Evolutionary conservation across 2,113 vertebrate species (phyloP), one percentile per base, ranked within the genome.

Genomic region (Sarotherodon lohbergeri): DNA sequence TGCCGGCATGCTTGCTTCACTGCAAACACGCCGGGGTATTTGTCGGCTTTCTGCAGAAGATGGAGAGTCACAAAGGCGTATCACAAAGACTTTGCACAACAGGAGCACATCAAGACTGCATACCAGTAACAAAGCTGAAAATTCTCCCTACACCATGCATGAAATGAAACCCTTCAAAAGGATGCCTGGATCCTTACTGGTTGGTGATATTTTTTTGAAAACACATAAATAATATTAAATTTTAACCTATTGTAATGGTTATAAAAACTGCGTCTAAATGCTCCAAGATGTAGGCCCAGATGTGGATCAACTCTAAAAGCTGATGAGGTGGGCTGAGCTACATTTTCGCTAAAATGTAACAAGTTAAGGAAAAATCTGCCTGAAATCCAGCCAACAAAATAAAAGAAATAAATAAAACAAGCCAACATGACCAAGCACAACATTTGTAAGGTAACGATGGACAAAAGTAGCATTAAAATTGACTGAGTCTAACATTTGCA

Each of bases 11-110:
- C 29, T 32, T 32, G 29, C 16, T 24, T 52, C 11, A 48, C 5
- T 63, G 27, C 27, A n/a, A 41, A 0, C 7, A 29, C 4, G 0
- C n/a, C 12, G 1, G 16, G 2, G 6, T 59, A 43, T 46, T 17
- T 73, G 24, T 32, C 43, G 76, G 39, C 52, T 78, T 59, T 57
- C 16, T 57, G 12, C 17, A 83, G 10, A 46, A 56, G 12, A 84
- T 32, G 52, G 54, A 57, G 48, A 76, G 39, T 22, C 36, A 43
- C 9, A 76, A 57, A 57, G 13, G 24, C 10, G 6, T 12, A 50
- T 78, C 16, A 29, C 71, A 32, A 27, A 19, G 16, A 5, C 43
- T 32, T 50, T 50, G 24, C 71, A 50, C 43, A 78, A 78, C 16
- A 78, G 43, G 68, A 73, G 22, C 66, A 71, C 66, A 71, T 71